Percentiles rank a stretch among this genome's conserved stretches.
Conservation (phyloP, 2,113 vertebrate genomes). For the Dromas ardeola region DNA sequence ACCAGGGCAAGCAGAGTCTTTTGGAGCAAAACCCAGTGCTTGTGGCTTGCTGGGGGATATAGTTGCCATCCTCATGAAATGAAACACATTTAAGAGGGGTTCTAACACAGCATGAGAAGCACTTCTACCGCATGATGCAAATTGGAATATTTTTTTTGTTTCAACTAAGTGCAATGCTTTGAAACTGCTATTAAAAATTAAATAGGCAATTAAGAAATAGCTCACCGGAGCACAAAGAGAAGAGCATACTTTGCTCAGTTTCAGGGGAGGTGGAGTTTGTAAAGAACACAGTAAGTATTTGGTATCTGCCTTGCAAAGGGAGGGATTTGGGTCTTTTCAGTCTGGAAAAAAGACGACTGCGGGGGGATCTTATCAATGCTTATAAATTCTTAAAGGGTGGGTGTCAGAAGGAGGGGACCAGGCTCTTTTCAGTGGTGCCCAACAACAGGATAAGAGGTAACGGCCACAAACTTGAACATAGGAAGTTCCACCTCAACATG, state of each 20-base stretch:
- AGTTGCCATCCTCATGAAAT: neutral
- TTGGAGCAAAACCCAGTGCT: neutral
- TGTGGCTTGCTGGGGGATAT: neutral
- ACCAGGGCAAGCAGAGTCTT: neutral
- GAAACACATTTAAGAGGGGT: neutral
- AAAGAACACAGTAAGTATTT: neutral
- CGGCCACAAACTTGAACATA: no score
- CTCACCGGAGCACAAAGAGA: neutral
- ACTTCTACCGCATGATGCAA: neutral
- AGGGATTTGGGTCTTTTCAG: no score
- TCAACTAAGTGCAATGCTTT: neutral
- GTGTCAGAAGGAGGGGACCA: no score
- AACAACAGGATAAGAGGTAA: no score
- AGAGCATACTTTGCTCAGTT: neutral
- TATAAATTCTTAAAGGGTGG: no score
- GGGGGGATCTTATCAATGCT: no score
- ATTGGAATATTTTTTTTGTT: neutral
- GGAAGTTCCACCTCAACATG: no score
- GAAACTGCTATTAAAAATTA: neutral
- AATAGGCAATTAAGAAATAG: neutral
- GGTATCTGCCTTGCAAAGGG: neutral
- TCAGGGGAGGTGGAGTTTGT: neutral
- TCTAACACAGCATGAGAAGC: neutral
- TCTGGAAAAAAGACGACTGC: no score
- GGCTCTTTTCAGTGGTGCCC: no score